Evolutionary conservation across 1,140 invertebrate genomes (phyloP).

Genomic region (Berghia stephanieae): DNA sequence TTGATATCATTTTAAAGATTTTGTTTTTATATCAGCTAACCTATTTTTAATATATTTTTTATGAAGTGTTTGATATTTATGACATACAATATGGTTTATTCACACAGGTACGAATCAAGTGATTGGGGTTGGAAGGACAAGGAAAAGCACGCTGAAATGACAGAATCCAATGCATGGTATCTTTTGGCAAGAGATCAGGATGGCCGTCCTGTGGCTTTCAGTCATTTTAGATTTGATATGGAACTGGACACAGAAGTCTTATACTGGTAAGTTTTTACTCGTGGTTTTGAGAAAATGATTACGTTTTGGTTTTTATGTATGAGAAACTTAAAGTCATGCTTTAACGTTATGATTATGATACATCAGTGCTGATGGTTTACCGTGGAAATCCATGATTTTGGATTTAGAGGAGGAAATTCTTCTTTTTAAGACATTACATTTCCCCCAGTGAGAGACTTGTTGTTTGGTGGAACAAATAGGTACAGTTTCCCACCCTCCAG

Average conservation of each 20-base stretch:
- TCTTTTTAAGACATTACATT: no score
- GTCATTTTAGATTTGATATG: conserved; percentile 84
- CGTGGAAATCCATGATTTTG: no score
- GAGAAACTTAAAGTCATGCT: not conserved
- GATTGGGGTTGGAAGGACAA: conserved; percentile 77
- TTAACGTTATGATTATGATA: not conserved
- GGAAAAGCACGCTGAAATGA: conserved; percentile 74
- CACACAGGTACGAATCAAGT: conserved; percentile 74
- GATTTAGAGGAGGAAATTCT: no score
- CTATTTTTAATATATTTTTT: no score
- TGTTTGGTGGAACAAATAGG: no score
- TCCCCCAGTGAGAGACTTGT: no score
- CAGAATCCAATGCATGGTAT: conserved; percentile 74
- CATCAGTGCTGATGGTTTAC: no score
- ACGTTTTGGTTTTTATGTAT: not conserved
- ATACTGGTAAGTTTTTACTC: conserved; percentile 75
- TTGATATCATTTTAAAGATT: no score
- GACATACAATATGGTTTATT: not conserved
- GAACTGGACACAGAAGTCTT: conserved; percentile 80
- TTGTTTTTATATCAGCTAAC: no score
- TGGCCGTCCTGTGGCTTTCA: conserved; percentile 74
- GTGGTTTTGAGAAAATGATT: not conserved
- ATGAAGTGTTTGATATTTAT: no score
- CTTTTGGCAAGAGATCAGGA: conserved; percentile 70
- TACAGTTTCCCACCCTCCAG: no score